These are phyloP conservation scores for Neoarius graeffei DNA, from an alignment of 2,113 vertebrate species.

Conservation along the genomic window DNA sequence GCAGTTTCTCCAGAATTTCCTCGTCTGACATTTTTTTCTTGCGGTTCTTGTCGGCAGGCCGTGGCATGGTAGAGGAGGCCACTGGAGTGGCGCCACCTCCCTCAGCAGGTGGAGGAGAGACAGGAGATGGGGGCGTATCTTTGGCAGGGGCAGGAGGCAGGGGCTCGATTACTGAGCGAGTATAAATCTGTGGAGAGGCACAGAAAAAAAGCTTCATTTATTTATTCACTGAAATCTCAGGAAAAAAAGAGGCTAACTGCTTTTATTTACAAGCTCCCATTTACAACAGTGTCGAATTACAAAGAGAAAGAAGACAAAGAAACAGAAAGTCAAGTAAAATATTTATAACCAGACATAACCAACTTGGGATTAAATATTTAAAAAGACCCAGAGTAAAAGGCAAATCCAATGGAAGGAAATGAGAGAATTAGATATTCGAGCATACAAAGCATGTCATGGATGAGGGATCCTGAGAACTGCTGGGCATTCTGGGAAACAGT, in stretches of 20 bases:
- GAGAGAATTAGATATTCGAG: not conserved
- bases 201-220: not conserved
- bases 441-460: not conserved
- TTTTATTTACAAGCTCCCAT: not conserved
- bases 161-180: constrained; percentile 92
- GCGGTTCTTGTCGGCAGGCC: constrained; percentile 83
- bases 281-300: not conserved
- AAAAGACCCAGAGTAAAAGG: not conserved
- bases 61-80: constrained; percentile 64
- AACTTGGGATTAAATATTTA: not conserved
- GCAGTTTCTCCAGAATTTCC: constrained; percentile 95
- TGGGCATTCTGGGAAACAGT: constrained; percentile 27
- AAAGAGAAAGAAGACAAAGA: not conserved
- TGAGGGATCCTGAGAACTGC: not conserved
- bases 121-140: constrained; percentile 88
- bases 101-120: constrained; percentile 73
- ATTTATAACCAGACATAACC: not conserved
- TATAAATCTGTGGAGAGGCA: constrained; percentile 82
- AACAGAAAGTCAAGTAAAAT: not conserved
- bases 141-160: constrained; percentile 82
- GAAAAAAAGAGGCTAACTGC: not conserved
- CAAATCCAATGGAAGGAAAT: not conserved
- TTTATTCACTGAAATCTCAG: not conserved
- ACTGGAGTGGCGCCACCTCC: constrained; percentile 58
- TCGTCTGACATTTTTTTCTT: constrained; percentile 99